Base-by-base conservation (phyloP, 1,140 invertebrate genomes). In the Pollicipes pollicipes region DNA sequence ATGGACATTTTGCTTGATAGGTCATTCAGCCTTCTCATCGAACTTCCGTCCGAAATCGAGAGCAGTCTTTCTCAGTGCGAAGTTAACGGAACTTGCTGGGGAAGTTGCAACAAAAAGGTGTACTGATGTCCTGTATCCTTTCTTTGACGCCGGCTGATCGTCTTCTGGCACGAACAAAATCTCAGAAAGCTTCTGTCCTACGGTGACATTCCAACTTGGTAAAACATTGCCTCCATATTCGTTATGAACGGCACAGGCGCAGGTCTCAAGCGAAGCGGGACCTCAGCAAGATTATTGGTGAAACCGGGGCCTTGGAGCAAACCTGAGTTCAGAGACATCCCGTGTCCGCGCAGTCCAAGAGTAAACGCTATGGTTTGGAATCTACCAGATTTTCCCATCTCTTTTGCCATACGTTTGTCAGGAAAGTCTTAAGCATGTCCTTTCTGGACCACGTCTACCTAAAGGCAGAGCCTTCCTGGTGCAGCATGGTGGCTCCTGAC, bases 171-270 rank as follows among this genome's bases (percentile, higher is more conserved):
- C 70, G 32, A 70, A 6, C 30, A 31, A 24, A 70, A 70, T 37
- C 35, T 26, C 30, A 70, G 29, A 8, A 45, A 24, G 35, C 35
- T 37, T 6, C 69, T 58, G 31, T 71, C 68, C 63, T 31, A 3
- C 30, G 30, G 69, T 28, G 69, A n/a, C 27, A 71, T 68, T 30
- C 72, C 37, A 26, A 72, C 69, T 69, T 71, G 69, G 32, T 35
- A 72, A 72, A 71, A 72, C 71, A 72, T 72, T 71, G 66, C 16
- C 58, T 72, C 71, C 1, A 72, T 70, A 27, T 72, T 68, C 8
- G 27, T 28, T n/a, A 72, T 28, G n/a, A 72, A 28, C 30, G 71
- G 68, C 13, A 72, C 29, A 66, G 17, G 27, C 1, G 63, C 69
- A 27, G 35, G 16, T 27, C 70, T 27, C 30, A 72, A 72, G 24